phyloP scores from a whole-genome alignment of 2,797 vertebrate species.

The Neosilurus hyrtlii region DNA sequence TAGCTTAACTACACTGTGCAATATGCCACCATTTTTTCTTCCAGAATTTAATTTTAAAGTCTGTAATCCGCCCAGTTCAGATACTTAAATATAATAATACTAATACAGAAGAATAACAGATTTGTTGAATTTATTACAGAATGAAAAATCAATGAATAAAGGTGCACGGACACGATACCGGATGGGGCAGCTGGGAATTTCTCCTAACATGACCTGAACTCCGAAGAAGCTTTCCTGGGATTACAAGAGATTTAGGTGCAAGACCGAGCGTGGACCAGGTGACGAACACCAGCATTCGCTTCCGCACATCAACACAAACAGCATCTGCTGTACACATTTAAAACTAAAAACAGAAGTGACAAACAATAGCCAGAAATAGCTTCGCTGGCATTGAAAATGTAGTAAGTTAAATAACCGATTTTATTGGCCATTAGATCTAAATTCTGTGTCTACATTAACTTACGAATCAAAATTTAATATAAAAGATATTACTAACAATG shows the following conservation, averaged over 20 bases:
- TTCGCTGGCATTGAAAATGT: background rate
- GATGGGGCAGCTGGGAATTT: slow-evolving; percentile 14
- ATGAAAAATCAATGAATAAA: background rate
- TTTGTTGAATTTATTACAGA: background rate
- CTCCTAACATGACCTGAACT: slow-evolving; percentile 30
- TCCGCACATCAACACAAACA: slow-evolving; percentile 9
- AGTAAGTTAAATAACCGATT: background rate
- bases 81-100: background rate
- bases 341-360: background rate
- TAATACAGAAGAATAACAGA: background rate
- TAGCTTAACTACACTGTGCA: background rate
- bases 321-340: slow-evolving; percentile 16
- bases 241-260: slow-evolving; percentile 45
- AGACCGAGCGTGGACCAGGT: slow-evolving; percentile 13
- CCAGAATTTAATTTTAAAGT: too few relatives aligned
- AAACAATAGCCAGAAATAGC: background rate
- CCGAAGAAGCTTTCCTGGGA: slow-evolving; percentile 39
- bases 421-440: background rate
- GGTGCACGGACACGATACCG: slow-evolving; percentile 5
- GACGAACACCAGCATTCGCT: slow-evolving; percentile 18
- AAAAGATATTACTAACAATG: background rate
- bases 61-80: background rate
- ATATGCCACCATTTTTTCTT: too few relatives aligned
- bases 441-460: background rate
- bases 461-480: background rate